A percentile compares a stretch with the other conserved stretches of the same genome.
Evolutionary conservation across 2,888 invertebrate genomes (phyloP).

Genomic region (Caenorhabditis sulstoni): DNA sequence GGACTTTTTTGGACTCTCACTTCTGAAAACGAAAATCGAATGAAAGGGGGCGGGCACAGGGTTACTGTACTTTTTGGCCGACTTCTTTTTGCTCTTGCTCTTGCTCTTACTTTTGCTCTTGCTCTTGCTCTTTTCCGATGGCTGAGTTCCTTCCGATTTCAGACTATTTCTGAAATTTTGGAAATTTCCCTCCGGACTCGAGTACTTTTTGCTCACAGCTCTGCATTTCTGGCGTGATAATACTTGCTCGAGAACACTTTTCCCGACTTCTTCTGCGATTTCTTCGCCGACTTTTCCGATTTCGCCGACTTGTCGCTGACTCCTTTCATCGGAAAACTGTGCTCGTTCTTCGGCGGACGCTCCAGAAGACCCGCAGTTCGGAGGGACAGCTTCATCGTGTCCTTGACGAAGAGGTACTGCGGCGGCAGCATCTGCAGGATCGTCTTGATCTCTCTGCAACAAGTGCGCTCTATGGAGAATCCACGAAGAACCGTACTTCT

Average conservation of each 20-base stretch:
- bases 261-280: constrained; percentile 19
- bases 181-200: not conserved
- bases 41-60: not conserved
- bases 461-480: not conserved
- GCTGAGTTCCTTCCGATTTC: constrained; percentile 24
- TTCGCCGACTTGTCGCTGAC: not conserved
- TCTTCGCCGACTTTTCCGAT: constrained; percentile 13
- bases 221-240: constrained; percentile 13
- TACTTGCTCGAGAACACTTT: constrained; percentile 33
- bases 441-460: constrained; percentile 33
- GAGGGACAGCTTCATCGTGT: constrained; percentile 20
- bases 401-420: constrained; percentile 28
- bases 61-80: constrained; percentile 24
- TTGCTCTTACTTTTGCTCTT: constrained; percentile 38
- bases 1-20: not conserved
- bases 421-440: constrained; percentile 41
- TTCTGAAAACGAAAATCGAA: constrained; percentile 1
- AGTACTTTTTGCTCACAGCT: not conserved
- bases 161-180: not conserved
- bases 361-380: constrained; percentile 38
- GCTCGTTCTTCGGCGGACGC: constrained; percentile 39
- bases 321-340: constrained; percentile 22
- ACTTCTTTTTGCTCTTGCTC: constrained; percentile 30
- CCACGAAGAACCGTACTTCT: too few species aligned
- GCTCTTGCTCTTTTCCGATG: constrained; percentile 11